Percentiles rank a stretch among this genome's conserved stretches.
Evolutionary conservation across 2,888 invertebrate species (phyloP).

Genomic region (Cheilosia vernalis): DNA sequence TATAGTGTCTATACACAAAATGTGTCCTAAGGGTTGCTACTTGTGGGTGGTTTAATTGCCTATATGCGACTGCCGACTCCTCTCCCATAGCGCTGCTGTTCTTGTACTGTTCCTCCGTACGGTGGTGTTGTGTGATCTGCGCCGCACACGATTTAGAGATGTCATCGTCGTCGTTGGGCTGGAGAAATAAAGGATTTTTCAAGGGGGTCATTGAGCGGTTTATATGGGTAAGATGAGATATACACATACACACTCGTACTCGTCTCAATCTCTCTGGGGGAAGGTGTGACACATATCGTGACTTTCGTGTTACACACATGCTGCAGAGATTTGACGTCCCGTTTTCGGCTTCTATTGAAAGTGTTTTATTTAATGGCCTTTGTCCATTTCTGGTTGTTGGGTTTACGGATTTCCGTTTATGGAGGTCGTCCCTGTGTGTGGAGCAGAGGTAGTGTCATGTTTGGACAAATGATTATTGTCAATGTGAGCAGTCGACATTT

Average conservation of each 20-base stretch:
- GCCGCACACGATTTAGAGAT: slow-evolving; percentile 31
- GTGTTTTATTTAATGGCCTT: slow-evolving; percentile 57
- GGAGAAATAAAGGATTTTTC: slow-evolving; percentile 51
- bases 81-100: slow-evolving; percentile 14
- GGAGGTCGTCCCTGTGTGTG: neutral
- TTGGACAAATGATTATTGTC: neutral
- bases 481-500: no score
- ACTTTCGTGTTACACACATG: slow-evolving; percentile 40
- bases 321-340: slow-evolving; percentile 45
- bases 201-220: slow-evolving; percentile 52
- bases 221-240: slow-evolving; percentile 16
- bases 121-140: neutral
- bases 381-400: slow-evolving; percentile 33
- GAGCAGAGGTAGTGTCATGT: neutral
- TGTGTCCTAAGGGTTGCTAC: slow-evolving; percentile 32
- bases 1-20: slow-evolving; percentile 46
- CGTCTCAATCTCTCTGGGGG: slow-evolving; percentile 40
- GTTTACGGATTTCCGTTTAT: slow-evolving; percentile 35
- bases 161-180: slow-evolving; percentile 8
- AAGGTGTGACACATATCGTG: slow-evolving; percentile 43
- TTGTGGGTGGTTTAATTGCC: slow-evolving; percentile 4
- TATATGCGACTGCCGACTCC: slow-evolving; percentile 14
- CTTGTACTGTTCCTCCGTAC: slow-evolving; percentile 16
- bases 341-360: slow-evolving; percentile 31
- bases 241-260: neutral